A percentile compares a stretch with the other conserved stretches of the same genome.
Conservation (phyloP, 64 coral and sea anemone genomes). For the Stichodactyla mertensii region DNA sequence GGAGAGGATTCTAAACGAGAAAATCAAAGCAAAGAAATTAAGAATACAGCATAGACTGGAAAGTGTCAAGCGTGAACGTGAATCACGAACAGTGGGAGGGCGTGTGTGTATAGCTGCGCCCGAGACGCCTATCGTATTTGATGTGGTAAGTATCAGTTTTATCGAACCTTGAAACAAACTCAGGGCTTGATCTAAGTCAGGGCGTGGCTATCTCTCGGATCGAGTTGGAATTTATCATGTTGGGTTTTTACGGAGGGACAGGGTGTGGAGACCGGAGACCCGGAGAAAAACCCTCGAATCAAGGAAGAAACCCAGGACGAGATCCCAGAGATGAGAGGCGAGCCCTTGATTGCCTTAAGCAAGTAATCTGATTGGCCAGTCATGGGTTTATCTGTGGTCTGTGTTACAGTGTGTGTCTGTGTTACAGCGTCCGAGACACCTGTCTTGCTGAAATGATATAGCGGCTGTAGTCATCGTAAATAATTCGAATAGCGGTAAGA, state of each 20-base stretch:
- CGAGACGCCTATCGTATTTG: conserved; percentile 69
- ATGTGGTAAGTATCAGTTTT: conserved; percentile 43
- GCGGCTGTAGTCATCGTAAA: conserved; percentile 62
- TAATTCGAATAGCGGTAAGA: not conserved
- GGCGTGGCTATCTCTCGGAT: too few relatives aligned
- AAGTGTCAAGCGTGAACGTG: conserved; percentile 48
- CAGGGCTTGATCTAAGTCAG: too few relatives aligned
- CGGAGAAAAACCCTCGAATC: too few relatives aligned
- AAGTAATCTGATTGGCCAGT: too few relatives aligned
- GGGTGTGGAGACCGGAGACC: too few relatives aligned
- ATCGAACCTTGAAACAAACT: too few relatives aligned
- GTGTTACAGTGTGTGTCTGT: not conserved
- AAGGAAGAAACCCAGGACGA: too few relatives aligned
- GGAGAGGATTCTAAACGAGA: conserved; percentile 30
- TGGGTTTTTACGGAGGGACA: too few relatives aligned
- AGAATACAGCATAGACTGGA: conserved; percentile 69
- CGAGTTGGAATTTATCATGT: too few relatives aligned
- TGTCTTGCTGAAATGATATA: conserved; percentile 47
- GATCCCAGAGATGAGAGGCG: too few relatives aligned
- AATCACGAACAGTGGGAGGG: conserved; percentile 12
- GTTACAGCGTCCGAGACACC: conserved; percentile 51
- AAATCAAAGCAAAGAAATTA: conserved; percentile 58
- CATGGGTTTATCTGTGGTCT: too few relatives aligned
- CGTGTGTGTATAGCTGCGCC: conserved; percentile 35
- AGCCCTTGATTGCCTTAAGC: too few relatives aligned